A percentile compares a stretch with the other conserved stretches of the same genome.
Conservation (phyloP, 1,140 invertebrate genomes). For the Drosophila kepulauana region DNA sequence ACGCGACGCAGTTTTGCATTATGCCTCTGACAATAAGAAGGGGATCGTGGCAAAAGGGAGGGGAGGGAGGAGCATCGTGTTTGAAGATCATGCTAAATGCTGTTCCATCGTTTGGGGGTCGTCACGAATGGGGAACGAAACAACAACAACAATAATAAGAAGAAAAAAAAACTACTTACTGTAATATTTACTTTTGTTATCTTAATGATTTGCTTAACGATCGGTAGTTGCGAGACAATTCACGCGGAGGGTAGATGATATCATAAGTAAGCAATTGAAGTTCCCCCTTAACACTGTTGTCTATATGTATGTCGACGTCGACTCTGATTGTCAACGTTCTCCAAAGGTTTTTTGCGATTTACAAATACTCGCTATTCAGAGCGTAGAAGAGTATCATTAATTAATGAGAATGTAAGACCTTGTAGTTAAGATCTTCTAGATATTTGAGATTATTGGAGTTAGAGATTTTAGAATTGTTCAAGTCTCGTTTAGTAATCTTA, state of each 20-base stretch:
- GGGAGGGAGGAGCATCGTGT: constrained; percentile 9
- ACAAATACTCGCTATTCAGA: background rate
- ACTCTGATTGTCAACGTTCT: background rate
- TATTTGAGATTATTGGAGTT: too few species aligned
- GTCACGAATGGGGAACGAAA: constrained; percentile 33
- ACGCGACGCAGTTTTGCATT: constrained; percentile 19
- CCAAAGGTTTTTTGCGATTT: too few species aligned
- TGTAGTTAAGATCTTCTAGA: too few species aligned
- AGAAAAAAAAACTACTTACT: constrained; percentile 20
- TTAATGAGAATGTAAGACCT: background rate
- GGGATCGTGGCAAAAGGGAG: constrained; percentile 2
- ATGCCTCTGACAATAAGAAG: background rate
- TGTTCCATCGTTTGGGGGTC: constrained; percentile 42
- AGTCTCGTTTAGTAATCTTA: too few species aligned
- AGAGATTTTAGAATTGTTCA: too few species aligned
- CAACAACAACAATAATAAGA: background rate
- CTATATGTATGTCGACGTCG: background rate
- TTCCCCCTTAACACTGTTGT: background rate
- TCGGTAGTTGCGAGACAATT: background rate
- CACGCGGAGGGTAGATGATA: constrained; percentile 1
- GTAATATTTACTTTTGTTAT: constrained; percentile 55
- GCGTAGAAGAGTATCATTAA: background rate
- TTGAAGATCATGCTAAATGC: constrained; percentile 46
- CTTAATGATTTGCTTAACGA: constrained; percentile 35
- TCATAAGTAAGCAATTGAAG: constrained; percentile 9